Base-by-base conservation (phyloP, 2,888 invertebrate genomes). In the Agriopis leucophaearia region DNA sequence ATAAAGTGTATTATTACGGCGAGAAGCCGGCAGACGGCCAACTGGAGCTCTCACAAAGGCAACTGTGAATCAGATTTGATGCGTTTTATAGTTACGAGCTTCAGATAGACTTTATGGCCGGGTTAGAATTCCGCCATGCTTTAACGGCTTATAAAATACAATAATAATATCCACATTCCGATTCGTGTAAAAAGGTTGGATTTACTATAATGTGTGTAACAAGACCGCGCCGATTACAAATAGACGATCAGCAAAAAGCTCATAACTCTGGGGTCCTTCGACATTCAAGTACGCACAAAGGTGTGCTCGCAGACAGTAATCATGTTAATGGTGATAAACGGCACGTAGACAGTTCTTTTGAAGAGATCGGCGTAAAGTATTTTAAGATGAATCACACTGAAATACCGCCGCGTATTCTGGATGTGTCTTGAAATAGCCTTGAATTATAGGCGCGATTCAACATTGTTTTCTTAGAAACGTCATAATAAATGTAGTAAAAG, bases 21-120 rank as follows among this genome's bases (percentile, higher is more conserved):
- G 74, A 76, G 81, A 79, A 73, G 79, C 78, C 82, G 81, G 82
- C 85, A 81, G 72, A 81, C 79, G 72, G 84, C 83, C 85, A 84
- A 84, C 84, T 85, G 82, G 76, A 80, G 70, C 80, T 81, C 84
- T 83, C 79, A 85, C 84, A 89, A 88, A 88, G 86, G 86, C 83
- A 85, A 85, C 82, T 84, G 81, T 87, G 85, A 88, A 86, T 88
- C 84, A 86, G 81, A 88, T 87, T 87, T 87, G 85, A 88, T 87
- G 83, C 83, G 79, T 88, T 90, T 89, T 88, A 90, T 91, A 86
- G 87, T 86, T 86, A 86, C 81, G 81, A 86, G 80, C 77, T 76
- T 80, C 77, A 80, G 85, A 88, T 87, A 87, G 83, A 87, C 77
- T 87, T 89, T 86, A 90, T 78, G 80, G 82, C 82, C 80, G 76